phyloP scores from a whole-genome alignment of 2,888 invertebrate species.

The Fragum sueziense region DNA sequence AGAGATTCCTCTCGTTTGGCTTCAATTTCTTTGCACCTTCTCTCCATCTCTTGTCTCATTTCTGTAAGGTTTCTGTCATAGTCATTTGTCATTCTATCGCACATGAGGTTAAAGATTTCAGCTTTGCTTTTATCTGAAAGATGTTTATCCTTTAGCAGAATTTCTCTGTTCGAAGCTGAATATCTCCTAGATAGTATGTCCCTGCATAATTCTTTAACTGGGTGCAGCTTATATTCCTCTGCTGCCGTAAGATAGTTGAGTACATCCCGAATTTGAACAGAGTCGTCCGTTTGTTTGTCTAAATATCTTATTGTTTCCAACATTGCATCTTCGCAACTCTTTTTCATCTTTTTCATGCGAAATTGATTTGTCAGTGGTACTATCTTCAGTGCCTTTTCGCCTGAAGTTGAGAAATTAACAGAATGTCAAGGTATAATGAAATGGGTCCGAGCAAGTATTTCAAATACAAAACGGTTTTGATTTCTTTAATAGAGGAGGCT shows the following conservation, averaged over 20 bases:
- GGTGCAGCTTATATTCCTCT: constrained; percentile 35
- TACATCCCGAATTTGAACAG: constrained; percentile 16
- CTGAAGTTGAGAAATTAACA: too few species aligned
- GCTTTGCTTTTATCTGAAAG: constrained; percentile 45
- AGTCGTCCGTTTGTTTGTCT: constrained; percentile 4
- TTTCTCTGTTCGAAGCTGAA: constrained; percentile 15
- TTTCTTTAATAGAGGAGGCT: too few species aligned
- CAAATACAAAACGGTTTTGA: too few species aligned
- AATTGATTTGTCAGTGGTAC: constrained; percentile 40
- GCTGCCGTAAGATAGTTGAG: constrained; percentile 38
- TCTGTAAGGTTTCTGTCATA: constrained; percentile 32
- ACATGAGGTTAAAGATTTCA: constrained; percentile 43
- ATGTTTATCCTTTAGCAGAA: constrained; percentile 36
- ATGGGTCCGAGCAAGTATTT: too few species aligned
- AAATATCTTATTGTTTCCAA: constrained; percentile 7
- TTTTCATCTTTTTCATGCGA: constrained; percentile 26
- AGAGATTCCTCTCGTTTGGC: constrained; percentile 31
- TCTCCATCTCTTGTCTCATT: constrained; percentile 33
- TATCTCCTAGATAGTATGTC: constrained; percentile 34
- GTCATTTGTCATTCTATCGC: constrained; percentile 30
- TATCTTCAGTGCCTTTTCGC: constrained; percentile 34
- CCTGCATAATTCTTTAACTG: constrained; percentile 33
- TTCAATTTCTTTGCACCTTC: constrained; percentile 31
- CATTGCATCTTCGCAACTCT: constrained; percentile 31
- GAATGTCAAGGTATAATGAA: too few species aligned